Evolutionary conservation across 2,113 vertebrate species (phyloP).

Genomic region (Cettia cetti): DNA sequence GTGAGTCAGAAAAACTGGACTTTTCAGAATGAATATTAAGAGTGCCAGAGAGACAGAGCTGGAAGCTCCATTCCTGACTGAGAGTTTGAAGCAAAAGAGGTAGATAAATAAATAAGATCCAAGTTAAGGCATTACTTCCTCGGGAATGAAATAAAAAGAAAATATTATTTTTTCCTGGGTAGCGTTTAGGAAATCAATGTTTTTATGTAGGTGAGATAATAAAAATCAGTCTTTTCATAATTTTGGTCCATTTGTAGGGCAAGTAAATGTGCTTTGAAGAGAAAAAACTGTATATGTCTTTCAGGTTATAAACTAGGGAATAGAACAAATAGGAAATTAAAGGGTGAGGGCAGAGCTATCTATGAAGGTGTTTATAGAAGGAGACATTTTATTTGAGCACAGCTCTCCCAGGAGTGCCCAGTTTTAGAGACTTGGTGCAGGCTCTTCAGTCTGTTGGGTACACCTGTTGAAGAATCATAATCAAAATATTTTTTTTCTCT

Average conservation of each 20-base stretch:
- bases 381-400: neutral
- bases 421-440: neutral
- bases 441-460: neutral
- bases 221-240: slow-evolving; percentile 10
- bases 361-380: neutral
- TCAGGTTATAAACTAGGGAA: neutral
- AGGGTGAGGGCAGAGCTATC: neutral
- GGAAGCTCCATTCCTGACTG: neutral
- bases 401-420: neutral
- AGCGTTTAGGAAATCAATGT: neutral
- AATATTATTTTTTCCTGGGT: neutral
- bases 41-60: neutral
- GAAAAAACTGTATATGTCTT: neutral
- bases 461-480: neutral
- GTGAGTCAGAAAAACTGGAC: neutral
- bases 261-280: neutral
- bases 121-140: neutral
- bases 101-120: neutral
- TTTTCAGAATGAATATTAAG: neutral
- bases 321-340: neutral
- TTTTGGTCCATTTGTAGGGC: neutral
- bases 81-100: neutral
- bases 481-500: neutral
- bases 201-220: slow-evolving; percentile 15
- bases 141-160: slow-evolving; percentile 32